Conservation (phyloP, 2,888 invertebrate species). For the Mesorhabditis spiculigera region DNA sequence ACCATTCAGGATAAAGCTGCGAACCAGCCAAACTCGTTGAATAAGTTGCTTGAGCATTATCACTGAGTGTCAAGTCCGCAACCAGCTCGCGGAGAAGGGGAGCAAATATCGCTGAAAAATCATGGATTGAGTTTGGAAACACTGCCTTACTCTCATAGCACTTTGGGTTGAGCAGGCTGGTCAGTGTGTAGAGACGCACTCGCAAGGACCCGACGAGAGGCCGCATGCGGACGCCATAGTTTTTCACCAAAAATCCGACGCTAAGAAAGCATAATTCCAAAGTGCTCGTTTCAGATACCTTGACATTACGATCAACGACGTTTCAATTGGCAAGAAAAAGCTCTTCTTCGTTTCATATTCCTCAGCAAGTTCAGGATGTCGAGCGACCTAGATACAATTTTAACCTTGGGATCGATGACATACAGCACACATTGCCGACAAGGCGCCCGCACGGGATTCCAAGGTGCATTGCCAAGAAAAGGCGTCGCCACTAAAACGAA, state of each 20-base stretch:
- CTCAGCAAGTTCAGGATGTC: constrained; percentile 28
- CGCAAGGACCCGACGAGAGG: constrained; percentile 66
- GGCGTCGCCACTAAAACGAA: constrained; percentile 76
- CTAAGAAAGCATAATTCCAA: constrained; percentile 62
- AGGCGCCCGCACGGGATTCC: constrained; percentile 90
- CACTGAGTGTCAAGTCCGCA: constrained; percentile 88
- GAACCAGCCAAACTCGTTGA: constrained; percentile 77
- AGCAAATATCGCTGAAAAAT: constrained; percentile 68
- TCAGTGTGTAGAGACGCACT: constrained; percentile 83
- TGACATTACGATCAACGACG: constrained; percentile 34
- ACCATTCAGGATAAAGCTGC: constrained; percentile 44
- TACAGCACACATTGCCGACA: constrained; percentile 67
- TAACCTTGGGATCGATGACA: background rate
- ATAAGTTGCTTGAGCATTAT: constrained; percentile 81
- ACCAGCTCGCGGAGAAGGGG: constrained; percentile 82
- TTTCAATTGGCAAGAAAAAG: constrained; percentile 35
- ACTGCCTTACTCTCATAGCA: constrained; percentile 29
- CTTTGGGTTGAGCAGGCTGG: constrained; percentile 58
- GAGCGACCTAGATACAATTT: constrained; percentile 13
- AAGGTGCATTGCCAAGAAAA: constrained; percentile 91
- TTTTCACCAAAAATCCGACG: constrained; percentile 78
- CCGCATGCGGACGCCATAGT: constrained; percentile 73
- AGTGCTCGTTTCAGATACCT: constrained; percentile 15
- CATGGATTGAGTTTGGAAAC: background rate
- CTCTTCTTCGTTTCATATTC: constrained; percentile 24